phyloP scores from a whole-genome alignment of 2,113 vertebrate genomes.

The Colaptes auratus region DNA sequence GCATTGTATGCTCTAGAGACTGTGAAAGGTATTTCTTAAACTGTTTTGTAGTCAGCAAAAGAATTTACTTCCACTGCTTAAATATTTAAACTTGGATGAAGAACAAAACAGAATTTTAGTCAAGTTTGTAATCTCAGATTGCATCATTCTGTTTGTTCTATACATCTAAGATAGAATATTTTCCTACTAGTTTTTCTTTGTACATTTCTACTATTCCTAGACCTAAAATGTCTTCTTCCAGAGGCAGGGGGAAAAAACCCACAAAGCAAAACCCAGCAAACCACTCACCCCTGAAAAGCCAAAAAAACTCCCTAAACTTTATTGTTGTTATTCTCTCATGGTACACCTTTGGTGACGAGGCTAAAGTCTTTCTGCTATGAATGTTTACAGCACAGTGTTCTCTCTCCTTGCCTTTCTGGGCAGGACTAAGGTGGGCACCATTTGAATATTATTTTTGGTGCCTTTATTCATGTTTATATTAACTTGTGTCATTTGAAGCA shows the following conservation, averaged over 20 bases:
- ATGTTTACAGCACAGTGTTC: neutral
- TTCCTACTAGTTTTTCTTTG: neutral
- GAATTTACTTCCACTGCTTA: neutral
- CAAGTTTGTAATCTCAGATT: neutral
- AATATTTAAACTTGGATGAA: neutral
- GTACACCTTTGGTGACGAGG: neutral
- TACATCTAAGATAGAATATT: neutral
- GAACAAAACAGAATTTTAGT: neutral
- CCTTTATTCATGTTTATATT: neutral
- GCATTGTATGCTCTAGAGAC: neutral
- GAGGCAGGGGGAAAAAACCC: too few relatives aligned
- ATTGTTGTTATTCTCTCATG: neutral
- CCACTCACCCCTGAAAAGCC: neutral
- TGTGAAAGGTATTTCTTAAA: constrained; percentile 16
- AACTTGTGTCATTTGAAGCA: neutral
- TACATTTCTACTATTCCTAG: neutral
- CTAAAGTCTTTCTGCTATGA: neutral
- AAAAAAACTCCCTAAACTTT: neutral
- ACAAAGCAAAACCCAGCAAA: neutral
- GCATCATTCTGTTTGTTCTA: neutral
- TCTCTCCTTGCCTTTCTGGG: neutral
- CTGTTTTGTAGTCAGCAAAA: neutral
- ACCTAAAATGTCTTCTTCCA: neutral
- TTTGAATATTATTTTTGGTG: neutral
- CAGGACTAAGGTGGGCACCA: neutral